These are phyloP conservation scores for Heliconius erato DNA, from an alignment of 2,888 invertebrate genomes.

Conservation along the genomic window DNA sequence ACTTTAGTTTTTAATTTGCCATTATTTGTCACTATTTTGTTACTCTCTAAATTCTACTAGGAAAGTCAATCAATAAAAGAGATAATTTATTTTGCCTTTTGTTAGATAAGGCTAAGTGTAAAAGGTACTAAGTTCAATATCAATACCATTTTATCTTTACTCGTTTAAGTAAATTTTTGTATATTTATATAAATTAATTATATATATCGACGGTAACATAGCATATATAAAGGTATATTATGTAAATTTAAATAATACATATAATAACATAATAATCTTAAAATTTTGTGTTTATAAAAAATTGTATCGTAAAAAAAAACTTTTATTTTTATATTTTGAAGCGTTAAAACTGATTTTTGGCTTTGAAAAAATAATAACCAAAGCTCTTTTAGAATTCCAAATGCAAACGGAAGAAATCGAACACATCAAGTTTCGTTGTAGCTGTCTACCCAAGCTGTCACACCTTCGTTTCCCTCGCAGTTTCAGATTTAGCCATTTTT, in stretches of 20 bases:
- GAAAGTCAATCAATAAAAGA: constrained; percentile 34
- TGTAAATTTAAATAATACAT: too few species aligned
- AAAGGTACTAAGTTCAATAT: constrained; percentile 8
- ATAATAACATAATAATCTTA: too few species aligned
- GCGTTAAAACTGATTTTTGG: not conserved
- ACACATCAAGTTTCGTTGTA: constrained; percentile 9
- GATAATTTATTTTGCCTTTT: constrained; percentile 28
- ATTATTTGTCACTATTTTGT: not conserved
- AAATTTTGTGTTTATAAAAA: too few species aligned
- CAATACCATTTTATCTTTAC: not conserved
- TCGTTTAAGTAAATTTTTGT: not conserved
- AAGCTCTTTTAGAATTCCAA: not conserved
- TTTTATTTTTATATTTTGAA: not conserved
- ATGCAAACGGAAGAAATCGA: constrained; percentile 5
- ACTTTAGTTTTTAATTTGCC: not conserved
- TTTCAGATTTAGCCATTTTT: not conserved
- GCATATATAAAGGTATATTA: too few species aligned
- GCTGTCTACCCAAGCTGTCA: constrained; percentile 14
- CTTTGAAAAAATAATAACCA: not conserved
- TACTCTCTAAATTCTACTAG: not conserved
- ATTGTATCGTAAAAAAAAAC: too few species aligned
- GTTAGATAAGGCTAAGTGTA: constrained; percentile 24
- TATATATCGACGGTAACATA: too few species aligned
- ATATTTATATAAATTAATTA: too few species aligned
- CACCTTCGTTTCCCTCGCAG: not conserved